Evolutionary conservation across 2,797 vertebrate genomes (phyloP).

Genomic region (Ceryle rudis): DNA sequence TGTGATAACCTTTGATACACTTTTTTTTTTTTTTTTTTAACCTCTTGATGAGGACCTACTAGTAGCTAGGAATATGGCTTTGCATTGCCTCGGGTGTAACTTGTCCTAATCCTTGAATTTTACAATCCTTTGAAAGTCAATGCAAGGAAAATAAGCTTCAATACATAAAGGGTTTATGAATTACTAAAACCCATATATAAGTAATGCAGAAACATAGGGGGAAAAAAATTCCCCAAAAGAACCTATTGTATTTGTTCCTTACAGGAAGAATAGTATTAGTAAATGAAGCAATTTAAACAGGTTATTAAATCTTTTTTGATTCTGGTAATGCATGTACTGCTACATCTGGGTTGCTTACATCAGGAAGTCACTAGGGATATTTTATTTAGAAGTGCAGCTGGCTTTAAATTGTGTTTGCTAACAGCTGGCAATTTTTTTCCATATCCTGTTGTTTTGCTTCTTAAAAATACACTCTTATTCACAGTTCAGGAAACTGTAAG

Average conservation of each 20-base stretch:
- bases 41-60: neutral
- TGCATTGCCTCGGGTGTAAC: slow-evolving; percentile 31
- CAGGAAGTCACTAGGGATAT: slow-evolving; percentile 37
- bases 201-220: neutral
- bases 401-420: slow-evolving; percentile 40
- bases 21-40: neutral
- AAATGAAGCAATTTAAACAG: slow-evolving; percentile 16
- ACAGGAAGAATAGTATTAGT: neutral
- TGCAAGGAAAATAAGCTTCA: slow-evolving; percentile 40
- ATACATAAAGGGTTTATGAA: slow-evolving; percentile 9
- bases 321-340: neutral
- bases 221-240: neutral
- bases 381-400: slow-evolving; percentile 54
- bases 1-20: slow-evolving; percentile 17
- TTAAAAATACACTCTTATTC: neutral
- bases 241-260: slow-evolving; percentile 13
- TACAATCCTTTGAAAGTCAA: slow-evolving; percentile 61
- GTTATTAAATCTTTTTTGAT: neutral
- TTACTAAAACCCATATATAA: slow-evolving; percentile 2
- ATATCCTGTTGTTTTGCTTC: slow-evolving; percentile 1
- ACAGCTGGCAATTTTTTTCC: slow-evolving; percentile 40
- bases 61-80: slow-evolving; percentile 23
- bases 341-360: slow-evolving; percentile 50
- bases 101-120: slow-evolving; percentile 65
- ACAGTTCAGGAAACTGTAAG: neutral